These are phyloP conservation scores for Teleiodes luculella DNA, from an alignment of 2,888 invertebrate genomes.

Conservation along the genomic window DNA sequence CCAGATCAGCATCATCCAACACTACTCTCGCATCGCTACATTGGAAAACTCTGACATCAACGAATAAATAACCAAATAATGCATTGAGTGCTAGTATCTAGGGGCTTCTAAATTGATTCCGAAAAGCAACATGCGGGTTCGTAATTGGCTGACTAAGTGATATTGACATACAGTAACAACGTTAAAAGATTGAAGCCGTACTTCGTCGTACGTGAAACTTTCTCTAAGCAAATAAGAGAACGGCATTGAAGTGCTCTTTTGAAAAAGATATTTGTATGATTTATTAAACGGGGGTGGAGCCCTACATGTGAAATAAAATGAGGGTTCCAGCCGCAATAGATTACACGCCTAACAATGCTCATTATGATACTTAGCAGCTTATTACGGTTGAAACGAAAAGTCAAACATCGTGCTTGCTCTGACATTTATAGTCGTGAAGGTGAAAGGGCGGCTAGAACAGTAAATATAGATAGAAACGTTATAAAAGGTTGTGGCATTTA, in stretches of 20 bases:
- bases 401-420: constrained; percentile 44
- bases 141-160: constrained; percentile 62
- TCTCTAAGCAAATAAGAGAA: constrained; percentile 35
- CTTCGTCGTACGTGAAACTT: constrained; percentile 31
- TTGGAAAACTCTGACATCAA: background rate
- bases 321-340: constrained; percentile 53
- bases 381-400: constrained; percentile 57
- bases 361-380: constrained; percentile 62
- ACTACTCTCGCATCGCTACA: background rate
- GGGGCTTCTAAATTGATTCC: constrained; percentile 54
- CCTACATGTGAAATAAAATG: constrained; percentile 41
- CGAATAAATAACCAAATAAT: background rate
- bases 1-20: background rate
- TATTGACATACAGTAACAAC: constrained; percentile 47
- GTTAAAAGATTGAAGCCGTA: constrained; percentile 30
- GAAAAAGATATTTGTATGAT: constrained; percentile 36
- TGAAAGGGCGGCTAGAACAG: constrained; percentile 36
- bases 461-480: constrained; percentile 16
- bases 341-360: constrained; percentile 62
- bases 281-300: constrained; percentile 50
- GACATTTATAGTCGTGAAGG: constrained; percentile 43
- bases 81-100: background rate
- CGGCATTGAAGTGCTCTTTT: constrained; percentile 29
- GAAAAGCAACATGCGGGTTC: constrained; percentile 59
- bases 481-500: constrained; percentile 21